These are phyloP conservation scores for Ageneiosus marmoratus DNA, from an alignment of 2,113 vertebrate genomes.

Conservation along the genomic window DNA sequence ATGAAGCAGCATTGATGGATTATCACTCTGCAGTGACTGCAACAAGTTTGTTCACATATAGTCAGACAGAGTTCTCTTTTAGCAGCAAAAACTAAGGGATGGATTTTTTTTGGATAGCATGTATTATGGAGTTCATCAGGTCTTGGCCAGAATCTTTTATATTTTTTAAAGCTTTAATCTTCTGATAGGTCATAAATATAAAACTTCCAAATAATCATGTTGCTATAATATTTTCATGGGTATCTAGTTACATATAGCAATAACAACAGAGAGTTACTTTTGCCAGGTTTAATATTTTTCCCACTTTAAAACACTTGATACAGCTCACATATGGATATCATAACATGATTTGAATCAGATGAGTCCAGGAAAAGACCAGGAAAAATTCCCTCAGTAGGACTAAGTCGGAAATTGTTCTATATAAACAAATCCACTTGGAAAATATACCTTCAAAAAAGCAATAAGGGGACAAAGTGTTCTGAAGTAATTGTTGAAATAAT, in stretches of 20 bases:
- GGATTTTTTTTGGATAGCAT: neutral
- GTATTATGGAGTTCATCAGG: neutral
- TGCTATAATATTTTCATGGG: neutral
- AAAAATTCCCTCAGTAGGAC: neutral
- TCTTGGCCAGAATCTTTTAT: neutral
- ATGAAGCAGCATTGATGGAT: neutral
- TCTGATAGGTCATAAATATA: neutral
- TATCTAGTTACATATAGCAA: neutral
- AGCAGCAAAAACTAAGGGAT: neutral
- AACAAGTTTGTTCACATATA: neutral
- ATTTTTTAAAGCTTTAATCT: neutral
- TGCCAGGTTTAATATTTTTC: neutral
- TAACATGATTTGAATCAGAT: neutral
- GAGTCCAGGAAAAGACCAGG: neutral
- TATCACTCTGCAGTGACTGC: neutral
- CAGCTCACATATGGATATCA: neutral
- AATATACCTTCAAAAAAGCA: no score
- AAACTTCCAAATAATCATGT: neutral
- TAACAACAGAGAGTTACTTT: neutral
- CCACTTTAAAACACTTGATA: conserved; percentile 5
- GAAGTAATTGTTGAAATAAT: no score
- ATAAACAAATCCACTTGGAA: neutral
- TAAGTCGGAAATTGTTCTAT: neutral
- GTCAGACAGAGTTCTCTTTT: neutral
- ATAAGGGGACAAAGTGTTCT: no score